A percentile compares a stretch with the other conserved stretches of the same genome.
Conservation (phyloP, 1,140 invertebrate species). For the Drosophila grimshawi region DNA sequence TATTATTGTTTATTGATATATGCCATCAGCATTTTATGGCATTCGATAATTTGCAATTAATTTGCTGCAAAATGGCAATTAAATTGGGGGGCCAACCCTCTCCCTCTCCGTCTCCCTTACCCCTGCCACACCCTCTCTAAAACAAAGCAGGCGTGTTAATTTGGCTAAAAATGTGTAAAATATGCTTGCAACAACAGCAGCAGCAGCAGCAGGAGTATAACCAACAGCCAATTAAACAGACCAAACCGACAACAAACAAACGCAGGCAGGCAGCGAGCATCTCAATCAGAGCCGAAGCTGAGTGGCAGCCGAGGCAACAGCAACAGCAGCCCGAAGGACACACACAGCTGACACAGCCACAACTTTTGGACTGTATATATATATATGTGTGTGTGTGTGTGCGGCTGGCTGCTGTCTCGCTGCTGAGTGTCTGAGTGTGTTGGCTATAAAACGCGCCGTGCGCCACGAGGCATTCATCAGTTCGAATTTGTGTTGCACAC, state of each 20-base stretch:
- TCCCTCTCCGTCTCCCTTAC: too few relatives aligned
- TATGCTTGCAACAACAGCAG: constrained; percentile 9
- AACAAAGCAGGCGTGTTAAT: background rate
- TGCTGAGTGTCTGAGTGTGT: background rate
- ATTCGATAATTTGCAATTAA: constrained; percentile 5
- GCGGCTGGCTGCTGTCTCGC: constrained; percentile 8
- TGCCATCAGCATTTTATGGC: background rate
- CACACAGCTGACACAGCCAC: constrained; percentile 39
- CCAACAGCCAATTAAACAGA: constrained; percentile 37
- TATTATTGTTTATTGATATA: too few relatives aligned
- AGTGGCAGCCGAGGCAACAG: constrained; percentile 9
- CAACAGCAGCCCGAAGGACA: constrained; percentile 41
- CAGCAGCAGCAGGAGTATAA: constrained; percentile 12
- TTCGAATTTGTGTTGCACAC: constrained; percentile 68
- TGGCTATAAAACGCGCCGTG: constrained; percentile 64
- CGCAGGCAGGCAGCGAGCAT: constrained; percentile 5
- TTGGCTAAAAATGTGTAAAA: constrained; percentile 7
- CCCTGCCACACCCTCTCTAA: background rate
- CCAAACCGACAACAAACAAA: constrained; percentile 32
- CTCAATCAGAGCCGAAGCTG: constrained; percentile 22
- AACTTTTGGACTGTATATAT: constrained; percentile 19
- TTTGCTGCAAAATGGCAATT: constrained; percentile 13
- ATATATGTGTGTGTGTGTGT: background rate
- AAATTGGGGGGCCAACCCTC: too few relatives aligned
- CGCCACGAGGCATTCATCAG: constrained; percentile 69